Evolutionary conservation across 2,113 vertebrate species (phyloP).

Genomic region (Eptatretus burgeri): DNA sequence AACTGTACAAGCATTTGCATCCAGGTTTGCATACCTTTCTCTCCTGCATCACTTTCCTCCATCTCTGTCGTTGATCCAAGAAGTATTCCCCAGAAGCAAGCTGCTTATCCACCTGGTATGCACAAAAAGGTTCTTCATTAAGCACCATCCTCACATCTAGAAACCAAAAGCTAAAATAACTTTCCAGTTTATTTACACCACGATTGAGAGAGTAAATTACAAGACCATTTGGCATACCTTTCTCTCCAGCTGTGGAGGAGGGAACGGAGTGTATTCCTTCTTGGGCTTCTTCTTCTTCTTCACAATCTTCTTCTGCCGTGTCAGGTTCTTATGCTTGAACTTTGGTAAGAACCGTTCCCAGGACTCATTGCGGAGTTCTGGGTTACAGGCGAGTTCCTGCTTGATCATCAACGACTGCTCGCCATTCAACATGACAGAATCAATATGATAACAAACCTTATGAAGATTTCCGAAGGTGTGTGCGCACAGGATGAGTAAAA

Average conservation of each 20-base stretch:
- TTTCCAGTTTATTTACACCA: neutral
- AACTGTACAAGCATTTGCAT: neutral
- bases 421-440: too few relatives aligned
- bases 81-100: slow-evolving; percentile 80
- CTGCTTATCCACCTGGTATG: slow-evolving; percentile 46
- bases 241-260: slow-evolving; percentile 62
- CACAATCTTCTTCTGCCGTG: slow-evolving; percentile 36
- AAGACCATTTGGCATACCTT: slow-evolving; percentile 24
- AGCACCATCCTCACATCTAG: neutral
- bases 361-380: slow-evolving; percentile 40
- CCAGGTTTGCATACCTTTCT: slow-evolving; percentile 31
- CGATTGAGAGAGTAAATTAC: neutral
- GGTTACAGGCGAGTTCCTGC: slow-evolving; percentile 53
- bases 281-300: slow-evolving; percentile 56
- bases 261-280: slow-evolving; percentile 81
- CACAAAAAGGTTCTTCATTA: neutral
- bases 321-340: slow-evolving; percentile 60
- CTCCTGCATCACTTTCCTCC: slow-evolving; percentile 41
- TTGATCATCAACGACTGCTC: slow-evolving; percentile 86
- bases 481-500: too few relatives aligned
- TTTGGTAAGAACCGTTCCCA: slow-evolving; percentile 86
- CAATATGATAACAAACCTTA: too few relatives aligned
- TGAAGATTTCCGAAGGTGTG: too few relatives aligned
- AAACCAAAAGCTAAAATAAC: neutral
- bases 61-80: slow-evolving; percentile 52